phyloP scores from a whole-genome alignment of 2,797 vertebrate genomes.

The Poliocrania exsul region DNA sequence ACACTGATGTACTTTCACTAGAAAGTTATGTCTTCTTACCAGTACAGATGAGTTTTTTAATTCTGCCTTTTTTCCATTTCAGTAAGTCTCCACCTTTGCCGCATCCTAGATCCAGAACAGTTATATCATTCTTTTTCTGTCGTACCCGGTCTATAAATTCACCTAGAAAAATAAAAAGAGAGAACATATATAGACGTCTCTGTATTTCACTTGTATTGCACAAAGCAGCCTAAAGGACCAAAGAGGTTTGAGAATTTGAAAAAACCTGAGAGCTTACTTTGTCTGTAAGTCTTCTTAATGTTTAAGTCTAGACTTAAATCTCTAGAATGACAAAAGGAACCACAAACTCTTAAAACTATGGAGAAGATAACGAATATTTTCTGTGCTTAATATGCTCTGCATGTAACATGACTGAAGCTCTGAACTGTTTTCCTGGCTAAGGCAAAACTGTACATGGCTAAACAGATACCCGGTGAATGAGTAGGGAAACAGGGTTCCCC shows the following conservation, averaged over 20 bases:
- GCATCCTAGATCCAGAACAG: constrained; percentile 94
- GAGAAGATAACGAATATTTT: neutral
- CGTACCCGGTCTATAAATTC: constrained; percentile 87
- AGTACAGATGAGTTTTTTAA: constrained; percentile 90
- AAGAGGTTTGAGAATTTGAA: neutral
- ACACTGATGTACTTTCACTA: neutral
- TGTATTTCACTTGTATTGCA: neutral
- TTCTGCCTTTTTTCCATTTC: constrained; percentile 94
- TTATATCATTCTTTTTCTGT: constrained; percentile 76
- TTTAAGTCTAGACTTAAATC: neutral
- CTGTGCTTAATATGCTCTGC: neutral
- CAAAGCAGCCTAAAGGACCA: neutral
- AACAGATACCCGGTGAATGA: accelerated
- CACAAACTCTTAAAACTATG: neutral
- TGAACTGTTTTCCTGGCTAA: neutral
- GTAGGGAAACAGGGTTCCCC: neutral
- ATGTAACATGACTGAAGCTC: neutral
- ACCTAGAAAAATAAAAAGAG: constrained; percentile 66
- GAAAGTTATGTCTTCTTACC: constrained; percentile 77
- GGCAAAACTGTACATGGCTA: neutral
- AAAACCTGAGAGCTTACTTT: neutral
- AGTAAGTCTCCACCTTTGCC: constrained; percentile 97
- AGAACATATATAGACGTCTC: neutral
- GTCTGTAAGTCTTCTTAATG: neutral
- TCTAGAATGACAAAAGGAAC: neutral